A percentile compares a stretch with the other conserved stretches of the same genome.
Conservation (phyloP, 2,888 invertebrate species). For the Teinopalpus imperialis region DNA sequence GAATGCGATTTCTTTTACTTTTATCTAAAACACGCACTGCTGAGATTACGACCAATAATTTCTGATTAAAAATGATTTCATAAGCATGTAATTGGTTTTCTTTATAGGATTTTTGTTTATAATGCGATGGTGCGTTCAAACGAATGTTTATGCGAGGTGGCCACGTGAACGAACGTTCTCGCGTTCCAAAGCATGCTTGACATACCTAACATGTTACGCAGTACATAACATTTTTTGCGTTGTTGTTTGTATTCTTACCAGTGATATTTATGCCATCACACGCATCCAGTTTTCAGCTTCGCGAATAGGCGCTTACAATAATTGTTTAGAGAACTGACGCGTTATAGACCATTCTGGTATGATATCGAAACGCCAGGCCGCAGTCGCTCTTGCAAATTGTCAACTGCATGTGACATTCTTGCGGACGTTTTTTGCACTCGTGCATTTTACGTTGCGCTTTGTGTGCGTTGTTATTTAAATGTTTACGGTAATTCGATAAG, state of each 20-base stretch:
- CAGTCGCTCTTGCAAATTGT: conserved; percentile 15
- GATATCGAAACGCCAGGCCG: background rate
- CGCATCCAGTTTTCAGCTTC: conserved; percentile 15
- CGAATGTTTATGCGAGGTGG: conserved; percentile 17
- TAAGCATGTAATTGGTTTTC: conserved; percentile 74
- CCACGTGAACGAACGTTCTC: conserved; percentile 22
- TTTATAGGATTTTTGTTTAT: conserved; percentile 59
- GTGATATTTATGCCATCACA: conserved; percentile 18
- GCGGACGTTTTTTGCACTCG: conserved; percentile 54
- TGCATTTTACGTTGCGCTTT: no score
- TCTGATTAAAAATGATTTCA: conserved; percentile 47
- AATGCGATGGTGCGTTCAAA: conserved; percentile 46
- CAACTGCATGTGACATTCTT: conserved; percentile 45
- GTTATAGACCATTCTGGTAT: conserved; percentile 42
- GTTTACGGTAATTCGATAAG: no score
- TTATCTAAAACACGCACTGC: conserved; percentile 23
- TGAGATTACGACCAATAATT: conserved; percentile 27
- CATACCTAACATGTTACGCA: conserved; percentile 4
- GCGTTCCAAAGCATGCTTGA: conserved; percentile 2
- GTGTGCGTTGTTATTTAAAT: no score
- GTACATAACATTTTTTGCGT: conserved; percentile 4
- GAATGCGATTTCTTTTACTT: conserved; percentile 20
- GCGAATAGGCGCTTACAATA: conserved; percentile 35
- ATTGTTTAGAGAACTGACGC: conserved; percentile 49
- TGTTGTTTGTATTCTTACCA: conserved; percentile 22